These are phyloP conservation scores for Thamnophis elegans DNA, from an alignment of 2,797 vertebrate genomes.

Conservation along the genomic window DNA sequence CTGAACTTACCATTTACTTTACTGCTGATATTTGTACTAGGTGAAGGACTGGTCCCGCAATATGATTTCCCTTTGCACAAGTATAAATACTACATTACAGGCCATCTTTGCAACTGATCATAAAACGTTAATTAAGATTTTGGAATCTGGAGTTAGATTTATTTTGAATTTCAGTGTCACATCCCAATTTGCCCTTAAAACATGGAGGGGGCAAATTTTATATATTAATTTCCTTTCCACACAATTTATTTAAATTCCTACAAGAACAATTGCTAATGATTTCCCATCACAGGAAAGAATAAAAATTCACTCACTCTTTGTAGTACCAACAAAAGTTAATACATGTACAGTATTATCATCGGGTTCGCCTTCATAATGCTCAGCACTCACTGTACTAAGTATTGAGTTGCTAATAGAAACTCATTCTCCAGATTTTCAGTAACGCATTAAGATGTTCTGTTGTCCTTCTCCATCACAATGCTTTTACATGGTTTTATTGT, in stretches of 20 bases:
- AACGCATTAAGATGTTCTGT: background rate
- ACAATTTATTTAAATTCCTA: background rate
- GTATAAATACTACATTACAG: too few relatives aligned
- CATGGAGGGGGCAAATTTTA: background rate
- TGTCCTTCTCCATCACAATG: background rate
- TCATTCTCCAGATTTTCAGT: background rate
- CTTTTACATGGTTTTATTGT: slow-evolving; percentile 3
- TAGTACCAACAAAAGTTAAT: background rate
- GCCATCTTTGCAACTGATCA: background rate
- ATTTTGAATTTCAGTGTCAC: background rate
- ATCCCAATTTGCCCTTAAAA: background rate
- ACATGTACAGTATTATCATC: background rate
- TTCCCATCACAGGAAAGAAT: background rate
- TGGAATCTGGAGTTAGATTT: background rate
- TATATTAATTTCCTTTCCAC: background rate
- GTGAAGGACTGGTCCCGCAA: background rate
- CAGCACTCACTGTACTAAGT: background rate
- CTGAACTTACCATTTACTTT: background rate
- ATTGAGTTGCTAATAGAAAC: background rate
- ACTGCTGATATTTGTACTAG: background rate
- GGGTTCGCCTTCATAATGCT: background rate
- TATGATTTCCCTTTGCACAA: background rate
- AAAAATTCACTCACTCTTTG: background rate
- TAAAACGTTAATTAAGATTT: background rate
- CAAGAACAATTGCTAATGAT: background rate